Conservation (phyloP, 2,113 vertebrate species). For the Dolichotis patagonum region DNA sequence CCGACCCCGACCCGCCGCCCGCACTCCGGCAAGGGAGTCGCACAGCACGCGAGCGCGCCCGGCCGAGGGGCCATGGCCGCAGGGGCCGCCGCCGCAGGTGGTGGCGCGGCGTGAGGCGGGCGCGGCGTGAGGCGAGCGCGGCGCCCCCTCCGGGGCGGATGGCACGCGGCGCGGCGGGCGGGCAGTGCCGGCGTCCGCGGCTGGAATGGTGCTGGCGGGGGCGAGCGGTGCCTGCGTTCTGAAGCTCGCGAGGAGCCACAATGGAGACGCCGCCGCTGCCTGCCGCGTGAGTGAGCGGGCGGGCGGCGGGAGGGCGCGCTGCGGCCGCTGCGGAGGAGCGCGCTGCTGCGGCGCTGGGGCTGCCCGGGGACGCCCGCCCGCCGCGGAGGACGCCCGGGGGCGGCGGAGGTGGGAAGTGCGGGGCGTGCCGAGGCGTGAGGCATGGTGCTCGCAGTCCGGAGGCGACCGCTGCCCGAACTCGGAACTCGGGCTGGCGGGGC, state of each 20-base stretch:
- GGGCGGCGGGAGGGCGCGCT: background rate
- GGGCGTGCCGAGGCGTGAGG: conserved; percentile 63
- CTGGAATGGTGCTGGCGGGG: conserved; percentile 94
- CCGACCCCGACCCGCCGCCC: background rate
- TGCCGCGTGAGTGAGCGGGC: conserved; percentile 89
- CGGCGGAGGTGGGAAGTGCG: conserved; percentile 8
- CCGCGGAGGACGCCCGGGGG: background rate
- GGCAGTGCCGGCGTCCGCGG: conserved; percentile 81
- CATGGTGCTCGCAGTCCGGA: conserved; percentile 43
- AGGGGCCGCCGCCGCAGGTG: conserved; percentile 69
- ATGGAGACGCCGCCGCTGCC: conserved; percentile 91
- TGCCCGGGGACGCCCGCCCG: background rate
- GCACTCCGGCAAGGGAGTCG: conserved; percentile 26
- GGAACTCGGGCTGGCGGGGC: background rate
- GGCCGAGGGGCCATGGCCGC: conserved; percentile 68
- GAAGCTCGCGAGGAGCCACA: conserved; percentile 84
- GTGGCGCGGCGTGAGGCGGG: conserved; percentile 71
- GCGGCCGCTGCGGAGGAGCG: background rate
- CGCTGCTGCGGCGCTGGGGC: background rate
- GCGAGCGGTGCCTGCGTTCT: conserved; percentile 88
- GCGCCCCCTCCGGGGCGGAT: conserved; percentile 72
- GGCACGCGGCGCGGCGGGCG: conserved; percentile 74
- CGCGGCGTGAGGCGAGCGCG: conserved; percentile 66
- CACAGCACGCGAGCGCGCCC: conserved; percentile 11
- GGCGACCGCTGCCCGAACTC: background rate